Conservation (phyloP, 2,797 vertebrate genomes). For the Benthosema pterotum region DNA sequence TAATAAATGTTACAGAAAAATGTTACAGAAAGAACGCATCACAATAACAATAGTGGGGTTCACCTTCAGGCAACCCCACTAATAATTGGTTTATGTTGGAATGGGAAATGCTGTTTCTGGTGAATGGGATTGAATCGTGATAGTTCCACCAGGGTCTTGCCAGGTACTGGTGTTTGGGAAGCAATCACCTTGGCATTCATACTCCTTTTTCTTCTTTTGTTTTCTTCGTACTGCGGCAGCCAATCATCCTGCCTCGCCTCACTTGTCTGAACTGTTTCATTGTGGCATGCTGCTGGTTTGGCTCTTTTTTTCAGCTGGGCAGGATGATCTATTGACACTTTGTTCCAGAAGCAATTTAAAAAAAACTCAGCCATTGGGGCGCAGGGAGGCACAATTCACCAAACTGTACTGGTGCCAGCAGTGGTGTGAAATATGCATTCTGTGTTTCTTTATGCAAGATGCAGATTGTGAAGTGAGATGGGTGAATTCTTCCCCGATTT, state of each 20-base stretch:
- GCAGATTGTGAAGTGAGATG: conserved; percentile 20
- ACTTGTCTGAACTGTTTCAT: too few relatives aligned
- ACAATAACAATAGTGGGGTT: too few relatives aligned
- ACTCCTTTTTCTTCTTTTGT: neutral
- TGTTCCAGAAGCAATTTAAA: conserved; percentile 58
- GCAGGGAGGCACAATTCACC: conserved; percentile 21
- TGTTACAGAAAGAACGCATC: too few relatives aligned
- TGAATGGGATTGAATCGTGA: too few relatives aligned
- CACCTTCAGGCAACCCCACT: too few relatives aligned
- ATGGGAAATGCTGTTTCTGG: too few relatives aligned
- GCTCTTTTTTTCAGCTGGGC: conserved; percentile 55
- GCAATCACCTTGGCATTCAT: conserved; percentile 45
- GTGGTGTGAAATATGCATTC: neutral
- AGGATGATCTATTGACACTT: conserved; percentile 53
- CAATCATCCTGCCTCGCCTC: conserved; percentile 51
- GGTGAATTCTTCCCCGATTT: conserved; percentile 24
- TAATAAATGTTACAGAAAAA: too few relatives aligned
- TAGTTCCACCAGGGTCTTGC: too few relatives aligned
- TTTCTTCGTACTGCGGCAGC: conserved; percentile 11
- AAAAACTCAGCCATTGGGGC: conserved; percentile 39
- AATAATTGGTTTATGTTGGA: too few relatives aligned
- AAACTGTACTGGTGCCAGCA: conserved; percentile 13
- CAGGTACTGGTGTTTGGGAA: neutral
- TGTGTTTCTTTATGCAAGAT: conserved; percentile 8
- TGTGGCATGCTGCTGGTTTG: conserved; percentile 51